Conservation (phyloP, 2,113 vertebrate genomes). For the Eptatretus burgeri region DNA sequence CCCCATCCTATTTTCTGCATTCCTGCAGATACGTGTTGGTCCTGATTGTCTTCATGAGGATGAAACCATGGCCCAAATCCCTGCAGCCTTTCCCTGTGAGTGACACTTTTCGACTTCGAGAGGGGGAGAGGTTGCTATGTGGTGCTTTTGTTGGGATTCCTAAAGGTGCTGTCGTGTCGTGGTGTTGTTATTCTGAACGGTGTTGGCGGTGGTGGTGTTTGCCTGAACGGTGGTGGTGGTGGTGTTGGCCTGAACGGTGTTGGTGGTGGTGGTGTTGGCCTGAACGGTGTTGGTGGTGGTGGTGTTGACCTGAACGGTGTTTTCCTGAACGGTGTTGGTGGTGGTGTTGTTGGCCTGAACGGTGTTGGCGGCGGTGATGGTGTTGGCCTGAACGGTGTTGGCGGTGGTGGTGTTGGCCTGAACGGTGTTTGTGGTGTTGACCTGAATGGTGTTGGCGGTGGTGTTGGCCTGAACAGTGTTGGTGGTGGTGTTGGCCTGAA, state of each 20-base stretch:
- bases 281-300: neutral
- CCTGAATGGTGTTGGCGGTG: neutral
- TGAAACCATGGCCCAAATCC: no score
- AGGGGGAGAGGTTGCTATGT: neutral
- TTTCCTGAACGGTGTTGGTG: neutral
- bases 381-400: neutral
- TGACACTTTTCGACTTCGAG: no score
- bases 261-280: neutral
- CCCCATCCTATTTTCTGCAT: no score
- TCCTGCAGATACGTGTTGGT: no score
- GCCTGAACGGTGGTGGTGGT: neutral
- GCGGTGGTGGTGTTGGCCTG: neutral
- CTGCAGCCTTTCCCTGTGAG: no score
- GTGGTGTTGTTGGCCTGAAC: neutral
- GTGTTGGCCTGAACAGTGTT: neutral
- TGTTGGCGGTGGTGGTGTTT: neutral
- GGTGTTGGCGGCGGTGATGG: neutral
- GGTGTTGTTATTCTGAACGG: neutral
- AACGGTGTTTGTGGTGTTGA: neutral
- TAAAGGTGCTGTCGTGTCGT: neutral
- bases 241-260: neutral
- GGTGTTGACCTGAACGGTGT: neutral
- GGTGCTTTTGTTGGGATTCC: neutral
- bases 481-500: neutral
- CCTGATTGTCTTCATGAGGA: no score